Base-by-base conservation (phyloP, 92 coral and sea anemone genomes). In the Zoanthus sociatus region DNA sequence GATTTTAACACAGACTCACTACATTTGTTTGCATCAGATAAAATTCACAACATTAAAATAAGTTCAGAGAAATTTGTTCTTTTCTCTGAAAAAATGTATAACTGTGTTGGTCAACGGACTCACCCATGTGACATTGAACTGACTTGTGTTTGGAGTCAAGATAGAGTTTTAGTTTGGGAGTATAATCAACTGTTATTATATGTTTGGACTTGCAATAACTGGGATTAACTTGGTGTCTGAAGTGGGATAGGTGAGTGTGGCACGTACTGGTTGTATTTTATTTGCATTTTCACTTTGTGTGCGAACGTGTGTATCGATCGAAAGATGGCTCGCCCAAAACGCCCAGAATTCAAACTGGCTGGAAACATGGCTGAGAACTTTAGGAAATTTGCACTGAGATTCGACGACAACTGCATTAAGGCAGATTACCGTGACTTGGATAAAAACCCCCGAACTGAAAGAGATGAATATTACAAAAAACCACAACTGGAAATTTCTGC, bases 321-420 rank as follows among this genome's bases (percentile, higher is more conserved):
- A 18, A 61, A 61, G 7, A 61, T 61, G 68, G 68, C 68, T 61
- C 30, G 15, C 15, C 68, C 68, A 4, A 61, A 61, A 61, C n/a
- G 68, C 68, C 68, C 68, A 18, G 18, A 61, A 16, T 61, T 61
- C 68, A 61, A 61, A 18, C 15, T 61, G 68, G 68, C 18, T 5
- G 68, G 30, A 15, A 61, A 11, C 6, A 0, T 11, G 68, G 18
- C 75, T 87, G 87, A 61, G 15, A 61, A 61, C 15, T 61, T 61
- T 21, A 61, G 15, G 68, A 61, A 61, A 1, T 61, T 11, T 64
- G 86, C 76, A 31, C 31, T 76, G 9, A 84, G 88, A 8, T 91
- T 91, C 21, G 68, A 91, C 77, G 91, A 91, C 55, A 83, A 91
- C 56, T 87, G 91, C 46, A 87, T 87, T 16, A 86, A 91, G 54